Percentiles rank a stretch among this genome's conserved stretches.
These are phyloP conservation scores for Diaperis boleti DNA, from an alignment of 2,888 invertebrate genomes.

Conservation along the genomic window DNA sequence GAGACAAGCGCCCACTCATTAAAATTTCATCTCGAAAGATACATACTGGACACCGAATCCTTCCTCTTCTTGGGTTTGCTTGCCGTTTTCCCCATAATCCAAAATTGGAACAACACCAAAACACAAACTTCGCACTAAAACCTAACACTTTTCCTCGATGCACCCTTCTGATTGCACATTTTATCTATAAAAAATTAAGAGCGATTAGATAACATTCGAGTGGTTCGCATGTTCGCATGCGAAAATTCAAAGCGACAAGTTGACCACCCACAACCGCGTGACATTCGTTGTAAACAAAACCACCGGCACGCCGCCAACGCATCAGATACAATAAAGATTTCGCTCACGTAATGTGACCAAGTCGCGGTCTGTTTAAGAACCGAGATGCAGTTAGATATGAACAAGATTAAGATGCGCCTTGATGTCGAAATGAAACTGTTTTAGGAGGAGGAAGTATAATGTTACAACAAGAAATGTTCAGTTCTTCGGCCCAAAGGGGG, in stretches of 20 bases:
- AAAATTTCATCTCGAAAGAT: too few relatives aligned
- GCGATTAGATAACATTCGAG: conserved; percentile 25
- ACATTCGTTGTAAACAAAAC: conserved; percentile 32
- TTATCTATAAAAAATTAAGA: conserved; percentile 15
- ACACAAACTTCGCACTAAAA: too few relatives aligned
- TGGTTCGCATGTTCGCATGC: too few relatives aligned
- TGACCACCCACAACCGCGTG: conserved; percentile 38
- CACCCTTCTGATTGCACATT: conserved; percentile 17
- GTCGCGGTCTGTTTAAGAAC: conserved; percentile 22
- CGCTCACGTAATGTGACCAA: conserved; percentile 35
- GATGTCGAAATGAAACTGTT: conserved; percentile 21
- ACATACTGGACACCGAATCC: conserved; percentile 50
- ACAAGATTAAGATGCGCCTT: conserved; percentile 24
- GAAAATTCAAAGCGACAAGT: conserved; percentile 15
- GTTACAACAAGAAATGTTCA: conserved; percentile 31
- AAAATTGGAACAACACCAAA: conserved; percentile 15
- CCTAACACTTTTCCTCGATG: conserved; percentile 28
- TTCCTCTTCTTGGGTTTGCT: conserved; percentile 61
- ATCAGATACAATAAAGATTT: conserved; percentile 27
- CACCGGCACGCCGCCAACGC: conserved; percentile 19
- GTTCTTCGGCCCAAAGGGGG: conserved; percentile 3
- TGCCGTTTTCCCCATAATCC: conserved; percentile 60
- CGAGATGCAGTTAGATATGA: conserved; percentile 23
- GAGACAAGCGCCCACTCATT: too few relatives aligned
- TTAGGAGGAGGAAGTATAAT: conserved; percentile 39